phyloP scores from a whole-genome alignment of 2,113 vertebrate genomes.

The Condylura cristata region DNA sequence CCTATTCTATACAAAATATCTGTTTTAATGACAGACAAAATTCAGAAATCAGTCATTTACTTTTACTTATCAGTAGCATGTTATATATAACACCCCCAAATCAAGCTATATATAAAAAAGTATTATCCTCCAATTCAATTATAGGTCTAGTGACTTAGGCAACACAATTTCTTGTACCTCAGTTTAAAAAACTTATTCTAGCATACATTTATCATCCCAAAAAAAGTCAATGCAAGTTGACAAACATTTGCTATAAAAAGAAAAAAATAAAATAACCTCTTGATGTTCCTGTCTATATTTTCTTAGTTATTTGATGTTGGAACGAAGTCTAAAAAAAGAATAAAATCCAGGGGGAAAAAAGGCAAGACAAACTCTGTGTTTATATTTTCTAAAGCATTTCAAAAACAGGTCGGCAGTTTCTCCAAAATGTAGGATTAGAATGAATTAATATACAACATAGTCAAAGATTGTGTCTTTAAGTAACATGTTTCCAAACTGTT shows the following conservation, averaged over 20 bases:
- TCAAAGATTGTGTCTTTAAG: background rate
- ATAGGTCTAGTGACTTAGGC: background rate
- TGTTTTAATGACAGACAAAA: constrained; percentile 13
- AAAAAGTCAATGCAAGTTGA: background rate
- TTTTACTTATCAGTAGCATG: background rate
- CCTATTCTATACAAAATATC: background rate
- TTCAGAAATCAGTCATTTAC: background rate
- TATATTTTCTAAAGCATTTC: background rate
- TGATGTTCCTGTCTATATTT: background rate
- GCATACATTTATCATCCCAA: background rate
- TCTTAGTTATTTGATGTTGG: background rate
- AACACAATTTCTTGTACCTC: background rate
- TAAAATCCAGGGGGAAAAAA: background rate
- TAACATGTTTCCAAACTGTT: background rate
- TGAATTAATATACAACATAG: background rate
- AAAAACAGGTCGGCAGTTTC: background rate
- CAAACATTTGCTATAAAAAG: background rate
- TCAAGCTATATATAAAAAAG: background rate
- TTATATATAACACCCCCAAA: background rate
- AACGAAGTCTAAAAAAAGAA: background rate
- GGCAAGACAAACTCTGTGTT: background rate
- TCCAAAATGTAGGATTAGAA: background rate
- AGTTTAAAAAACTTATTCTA: background rate
- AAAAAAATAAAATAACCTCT: background rate
- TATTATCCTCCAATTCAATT: background rate